Conservation (phyloP, 2,888 invertebrate species). For the Prionchulus punctatus region DNA sequence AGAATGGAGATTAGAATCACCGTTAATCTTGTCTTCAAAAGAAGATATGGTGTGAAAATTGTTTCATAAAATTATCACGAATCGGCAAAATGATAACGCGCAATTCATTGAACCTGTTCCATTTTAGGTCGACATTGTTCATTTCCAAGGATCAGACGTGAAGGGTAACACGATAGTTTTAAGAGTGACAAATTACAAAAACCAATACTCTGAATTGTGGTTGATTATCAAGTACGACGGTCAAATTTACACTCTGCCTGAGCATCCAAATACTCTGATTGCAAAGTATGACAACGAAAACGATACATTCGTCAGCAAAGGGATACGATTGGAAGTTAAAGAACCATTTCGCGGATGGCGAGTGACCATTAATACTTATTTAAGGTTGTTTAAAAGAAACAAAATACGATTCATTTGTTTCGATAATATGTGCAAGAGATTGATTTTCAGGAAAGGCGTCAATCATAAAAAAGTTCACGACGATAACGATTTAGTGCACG, state of each 20-base stretch:
- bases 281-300: not conserved
- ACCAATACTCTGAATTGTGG: not conserved
- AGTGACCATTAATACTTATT: not conserved
- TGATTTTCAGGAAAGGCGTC: not conserved
- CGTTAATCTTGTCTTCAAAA: too few relatives aligned
- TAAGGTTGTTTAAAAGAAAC: not conserved
- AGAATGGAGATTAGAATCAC: too few relatives aligned
- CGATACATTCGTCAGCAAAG: not conserved
- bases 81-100: too few relatives aligned
- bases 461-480: not conserved
- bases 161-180: conserved; percentile 6
- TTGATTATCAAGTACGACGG: not conserved
- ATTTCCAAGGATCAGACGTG: conserved; percentile 7
- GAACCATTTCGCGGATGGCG: not conserved
- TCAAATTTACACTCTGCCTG: not conserved
- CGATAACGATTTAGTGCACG: not conserved
- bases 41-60: too few relatives aligned
- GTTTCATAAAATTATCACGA: too few relatives aligned
- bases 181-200: too few relatives aligned
- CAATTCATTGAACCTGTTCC: too few relatives aligned
- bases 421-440: too few relatives aligned
- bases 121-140: too few relatives aligned
- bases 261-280: not conserved
- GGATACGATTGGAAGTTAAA: not conserved
- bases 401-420: too few relatives aligned